Base-by-base conservation (phyloP, 2,888 invertebrate species). In the Melinaea marsaeus region DNA sequence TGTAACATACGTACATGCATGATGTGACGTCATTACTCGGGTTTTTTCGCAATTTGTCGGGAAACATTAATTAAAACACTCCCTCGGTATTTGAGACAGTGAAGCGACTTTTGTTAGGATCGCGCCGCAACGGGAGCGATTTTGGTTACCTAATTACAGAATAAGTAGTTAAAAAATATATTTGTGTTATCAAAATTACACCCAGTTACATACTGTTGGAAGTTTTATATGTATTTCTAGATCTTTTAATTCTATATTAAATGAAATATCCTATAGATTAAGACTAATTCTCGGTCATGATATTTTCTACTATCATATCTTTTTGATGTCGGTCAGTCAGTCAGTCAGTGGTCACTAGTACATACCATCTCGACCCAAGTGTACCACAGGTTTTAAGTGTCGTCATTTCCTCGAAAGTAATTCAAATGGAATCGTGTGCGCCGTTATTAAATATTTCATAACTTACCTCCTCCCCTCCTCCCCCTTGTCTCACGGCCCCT, bases 391-490 rank as follows among this genome's bases (percentile, higher is more conserved):
- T 86, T 78, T 85, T 81, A 73, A 80, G 81, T 83, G 84, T 86
- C 88, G 88, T 89, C 90, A 88, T 88, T 89, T 88, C 86, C 90
- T 89, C 85, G 88, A 89, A 90, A 90, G 90, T 90, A 90, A 90
- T 90, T 90, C 89, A 90, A 90, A 90, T 88, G 88, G 88, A 89
- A 90, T 90, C 90, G 90, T 90, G 90, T 90, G 90, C 89, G 84
- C 88, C 81, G 90, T 89, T 90, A 90, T 91, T 90, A 91, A 91
- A 91, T 91, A 90, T 91, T 91, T 91, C 91, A 91, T 90, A 90
- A 90, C 90, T 90, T 88, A 87, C 87, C 86, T 84, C 83, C 68
- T 70, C 75, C 75, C 79, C 83, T 77, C 70, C 67, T 67, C 70
- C 72, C 71, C 75, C 73, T 76, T 77, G 78, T 76, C 81, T 79